Evolutionary conservation across 2,888 invertebrate species (phyloP).

Genomic region (Galeruca laticollis): DNA sequence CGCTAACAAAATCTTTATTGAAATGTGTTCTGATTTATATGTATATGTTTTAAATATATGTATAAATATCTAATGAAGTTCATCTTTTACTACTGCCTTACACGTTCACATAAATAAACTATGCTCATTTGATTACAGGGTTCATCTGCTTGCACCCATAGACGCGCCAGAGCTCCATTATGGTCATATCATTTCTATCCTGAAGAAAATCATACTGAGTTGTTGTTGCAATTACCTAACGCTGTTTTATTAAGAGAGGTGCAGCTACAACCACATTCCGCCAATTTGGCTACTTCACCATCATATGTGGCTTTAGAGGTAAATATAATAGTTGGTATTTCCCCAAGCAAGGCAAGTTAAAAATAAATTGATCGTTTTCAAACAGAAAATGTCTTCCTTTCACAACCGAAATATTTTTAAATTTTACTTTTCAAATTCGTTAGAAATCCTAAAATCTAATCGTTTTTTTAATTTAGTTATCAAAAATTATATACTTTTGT

Average conservation of each 20-base stretch:
- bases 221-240: slow-evolving; percentile 88
- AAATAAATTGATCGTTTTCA: too few relatives aligned
- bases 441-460: too few relatives aligned
- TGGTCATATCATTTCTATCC: slow-evolving; percentile 97
- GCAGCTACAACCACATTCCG: slow-evolving; percentile 86
- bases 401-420: too few relatives aligned
- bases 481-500: slow-evolving; percentile 15
- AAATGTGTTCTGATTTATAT: too few relatives aligned
- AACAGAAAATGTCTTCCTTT: too few relatives aligned
- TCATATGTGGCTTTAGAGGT: slow-evolving; percentile 90
- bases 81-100: slow-evolving; percentile 49
- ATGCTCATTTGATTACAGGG: slow-evolving; percentile 35
- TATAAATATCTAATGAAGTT: too few relatives aligned
- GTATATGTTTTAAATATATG: too few relatives aligned
- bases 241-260: slow-evolving; percentile 90
- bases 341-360: too few relatives aligned
- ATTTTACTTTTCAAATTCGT: too few relatives aligned
- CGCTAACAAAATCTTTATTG: too few relatives aligned
- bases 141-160: slow-evolving; percentile 76
- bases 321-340: too few relatives aligned
- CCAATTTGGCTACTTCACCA: slow-evolving; percentile 88
- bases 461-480: too few relatives aligned
- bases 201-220: slow-evolving; percentile 88
- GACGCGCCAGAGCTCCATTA: slow-evolving; percentile 89
- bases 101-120: neutral